Percentiles rank a stretch among this genome's conserved stretches.
Evolutionary conservation across 1,140 invertebrate genomes (phyloP).

Genomic region (Chrysomallon squamiferum): DNA sequence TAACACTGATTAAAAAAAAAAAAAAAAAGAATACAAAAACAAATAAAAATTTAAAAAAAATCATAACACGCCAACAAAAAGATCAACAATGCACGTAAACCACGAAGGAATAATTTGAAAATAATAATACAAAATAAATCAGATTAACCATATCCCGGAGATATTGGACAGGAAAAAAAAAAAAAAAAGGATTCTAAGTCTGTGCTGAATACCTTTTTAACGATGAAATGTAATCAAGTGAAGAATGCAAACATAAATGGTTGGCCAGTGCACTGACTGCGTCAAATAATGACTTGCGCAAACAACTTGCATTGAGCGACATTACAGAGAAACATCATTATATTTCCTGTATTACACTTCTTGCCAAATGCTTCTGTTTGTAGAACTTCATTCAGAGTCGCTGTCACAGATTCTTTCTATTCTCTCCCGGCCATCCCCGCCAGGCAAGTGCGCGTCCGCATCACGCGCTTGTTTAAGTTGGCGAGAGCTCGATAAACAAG

Average conservation of each 20-base stretch:
- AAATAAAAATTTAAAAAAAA: not conserved
- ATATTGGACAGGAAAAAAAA: no score
- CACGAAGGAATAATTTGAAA: not conserved
- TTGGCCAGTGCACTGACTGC: no score
- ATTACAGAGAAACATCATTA: not conserved
- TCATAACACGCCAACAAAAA: not conserved
- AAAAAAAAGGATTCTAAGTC: no score
- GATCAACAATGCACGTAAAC: not conserved
- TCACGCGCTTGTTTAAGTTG: constrained; percentile 4
- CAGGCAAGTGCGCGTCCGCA: not conserved
- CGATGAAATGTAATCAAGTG: no score
- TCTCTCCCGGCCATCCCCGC: not conserved
- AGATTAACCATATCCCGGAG: no score
- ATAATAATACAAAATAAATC: not conserved
- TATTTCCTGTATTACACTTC: not conserved
- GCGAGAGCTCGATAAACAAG: not conserved
- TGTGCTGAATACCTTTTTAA: no score
- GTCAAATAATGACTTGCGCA: no score
- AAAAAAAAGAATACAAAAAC: not conserved
- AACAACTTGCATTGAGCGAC: no score
- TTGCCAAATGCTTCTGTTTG: constrained; percentile 3
- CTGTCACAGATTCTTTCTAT: no score
- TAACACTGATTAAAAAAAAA: no score
- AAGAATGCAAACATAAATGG: no score
- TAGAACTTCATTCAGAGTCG: not conserved